Conservation (phyloP, 2,113 vertebrate species). For the Pomatorhinus ruficollis region DNA sequence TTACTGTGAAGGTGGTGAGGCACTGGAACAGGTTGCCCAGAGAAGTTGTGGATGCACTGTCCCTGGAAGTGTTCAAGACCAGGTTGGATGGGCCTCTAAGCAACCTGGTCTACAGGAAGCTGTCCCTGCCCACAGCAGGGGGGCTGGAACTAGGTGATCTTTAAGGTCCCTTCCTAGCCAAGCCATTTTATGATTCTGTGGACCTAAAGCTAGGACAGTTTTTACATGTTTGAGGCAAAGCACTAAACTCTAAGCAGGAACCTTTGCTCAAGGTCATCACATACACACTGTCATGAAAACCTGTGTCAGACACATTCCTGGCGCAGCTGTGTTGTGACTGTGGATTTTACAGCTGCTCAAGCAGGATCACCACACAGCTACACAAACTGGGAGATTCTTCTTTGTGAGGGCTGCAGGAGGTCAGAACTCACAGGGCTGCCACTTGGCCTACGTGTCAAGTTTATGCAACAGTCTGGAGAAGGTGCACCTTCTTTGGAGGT, state of each 20-base stretch:
- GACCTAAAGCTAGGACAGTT: not conserved
- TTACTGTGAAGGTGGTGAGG: not conserved
- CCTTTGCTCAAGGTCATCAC: not conserved
- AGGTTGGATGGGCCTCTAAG: not conserved
- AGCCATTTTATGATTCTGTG: not conserved
- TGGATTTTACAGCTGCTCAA: not conserved
- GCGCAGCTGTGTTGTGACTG: fast-evolving
- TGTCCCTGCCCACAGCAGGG: not conserved
- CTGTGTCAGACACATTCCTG: not conserved
- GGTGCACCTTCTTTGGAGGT: not conserved
- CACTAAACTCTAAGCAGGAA: not conserved
- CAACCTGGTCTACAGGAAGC: not conserved
- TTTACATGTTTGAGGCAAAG: not conserved
- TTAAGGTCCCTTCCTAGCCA: not conserved
- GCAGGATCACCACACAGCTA: not conserved
- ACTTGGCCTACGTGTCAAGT: not conserved
- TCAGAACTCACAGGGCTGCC: not conserved
- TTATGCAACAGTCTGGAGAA: not conserved
- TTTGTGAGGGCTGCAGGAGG: not conserved
- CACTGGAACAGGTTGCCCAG: not conserved
- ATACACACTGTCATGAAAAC: fast-evolving
- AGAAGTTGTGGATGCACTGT: not conserved
- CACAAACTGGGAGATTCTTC: not conserved
- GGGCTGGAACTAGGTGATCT: not conserved
- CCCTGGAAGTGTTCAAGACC: not conserved